Conservation (phyloP, 2,797 vertebrate genomes). For the Margarornis squamiger region DNA sequence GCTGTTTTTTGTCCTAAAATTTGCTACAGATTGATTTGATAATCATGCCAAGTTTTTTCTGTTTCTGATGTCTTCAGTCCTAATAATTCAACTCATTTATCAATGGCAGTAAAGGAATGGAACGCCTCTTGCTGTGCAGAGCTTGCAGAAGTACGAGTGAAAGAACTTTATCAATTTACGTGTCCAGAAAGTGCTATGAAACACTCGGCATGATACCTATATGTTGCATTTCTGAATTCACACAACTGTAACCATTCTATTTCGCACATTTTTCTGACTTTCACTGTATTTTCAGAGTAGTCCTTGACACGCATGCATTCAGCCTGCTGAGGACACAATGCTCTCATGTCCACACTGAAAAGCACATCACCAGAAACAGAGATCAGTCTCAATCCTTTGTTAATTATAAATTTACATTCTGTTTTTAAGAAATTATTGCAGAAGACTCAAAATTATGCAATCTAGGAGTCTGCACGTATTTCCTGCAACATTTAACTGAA, state of each 20-base stretch:
- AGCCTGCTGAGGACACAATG: background rate
- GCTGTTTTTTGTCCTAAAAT: constrained; percentile 32
- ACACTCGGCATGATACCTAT: background rate
- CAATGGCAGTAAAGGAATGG: background rate
- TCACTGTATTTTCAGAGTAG: background rate
- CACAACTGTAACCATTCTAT: background rate
- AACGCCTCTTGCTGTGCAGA: background rate
- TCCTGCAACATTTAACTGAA: background rate
- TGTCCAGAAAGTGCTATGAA: constrained; percentile 7
- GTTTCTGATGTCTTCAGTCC: constrained; percentile 9
- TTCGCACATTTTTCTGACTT: background rate
- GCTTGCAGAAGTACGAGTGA: background rate
- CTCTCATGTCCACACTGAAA: background rate
- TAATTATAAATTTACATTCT: background rate
- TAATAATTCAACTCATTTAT: constrained; percentile 46
- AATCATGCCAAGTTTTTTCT: background rate
- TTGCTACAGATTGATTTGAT: constrained; percentile 35
- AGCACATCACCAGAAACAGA: background rate
- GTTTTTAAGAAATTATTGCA: background rate
- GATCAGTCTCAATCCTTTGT: background rate
- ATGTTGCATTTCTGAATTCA: background rate
- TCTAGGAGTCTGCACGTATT: background rate
- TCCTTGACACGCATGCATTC: background rate
- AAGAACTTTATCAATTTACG: background rate
- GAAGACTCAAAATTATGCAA: background rate